Evolutionary conservation across 2,888 invertebrate genomes (phyloP).

Genomic region (Coelinius sp.): DNA sequence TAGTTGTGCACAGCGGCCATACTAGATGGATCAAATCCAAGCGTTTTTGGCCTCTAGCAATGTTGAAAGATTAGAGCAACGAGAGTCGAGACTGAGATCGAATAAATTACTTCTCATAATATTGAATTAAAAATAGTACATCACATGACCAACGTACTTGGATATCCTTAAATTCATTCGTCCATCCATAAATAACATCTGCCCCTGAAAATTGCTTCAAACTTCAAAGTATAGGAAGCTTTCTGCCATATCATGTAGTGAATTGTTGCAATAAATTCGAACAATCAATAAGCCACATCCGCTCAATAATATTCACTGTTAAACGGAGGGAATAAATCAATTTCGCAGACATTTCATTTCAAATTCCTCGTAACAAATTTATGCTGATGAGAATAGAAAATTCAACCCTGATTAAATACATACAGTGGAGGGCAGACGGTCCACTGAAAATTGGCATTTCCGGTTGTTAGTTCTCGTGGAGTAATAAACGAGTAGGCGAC

Average conservation of each 20-base stretch:
- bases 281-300: not conserved
- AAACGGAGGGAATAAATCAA: not conserved
- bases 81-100: too few relatives aligned
- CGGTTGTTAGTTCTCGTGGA: slow-evolving; percentile 36
- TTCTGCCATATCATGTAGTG: not conserved
- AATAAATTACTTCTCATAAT: too few relatives aligned
- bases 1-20: too few relatives aligned
- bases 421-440: slow-evolving; percentile 16
- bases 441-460: slow-evolving; percentile 42
- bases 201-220: not conserved
- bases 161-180: not conserved
- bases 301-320: not conserved
- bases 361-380: not conserved
- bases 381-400: slow-evolving; percentile 5
- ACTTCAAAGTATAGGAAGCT: not conserved
- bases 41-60: too few relatives aligned
- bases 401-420: slow-evolving; percentile 19
- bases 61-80: too few relatives aligned
- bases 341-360: not conserved
- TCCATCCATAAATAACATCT: not conserved
- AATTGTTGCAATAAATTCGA: not conserved
- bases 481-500: slow-evolving; percentile 5
- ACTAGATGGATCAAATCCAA: too few relatives aligned
- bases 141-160: too few relatives aligned
- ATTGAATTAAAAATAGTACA: too few relatives aligned